Evolutionary conservation across 1,140 invertebrate genomes (phyloP).

Genomic region (Diuraphis noxia): DNA sequence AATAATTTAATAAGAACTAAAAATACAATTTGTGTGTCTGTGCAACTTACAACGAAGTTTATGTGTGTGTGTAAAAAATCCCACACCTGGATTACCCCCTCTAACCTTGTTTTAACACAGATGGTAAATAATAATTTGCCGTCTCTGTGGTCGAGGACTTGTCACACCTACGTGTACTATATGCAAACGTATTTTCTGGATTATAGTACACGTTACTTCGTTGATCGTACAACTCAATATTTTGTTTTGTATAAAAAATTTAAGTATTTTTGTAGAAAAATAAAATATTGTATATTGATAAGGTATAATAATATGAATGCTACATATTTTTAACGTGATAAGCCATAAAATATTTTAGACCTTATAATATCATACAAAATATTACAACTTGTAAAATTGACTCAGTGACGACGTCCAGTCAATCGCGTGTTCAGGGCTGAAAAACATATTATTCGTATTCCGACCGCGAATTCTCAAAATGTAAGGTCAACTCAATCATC

Average conservation of each 20-base stretch:
- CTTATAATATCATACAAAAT: too few relatives aligned
- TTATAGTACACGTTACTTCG: background rate
- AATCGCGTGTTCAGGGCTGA: conserved; percentile 32
- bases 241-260: background rate
- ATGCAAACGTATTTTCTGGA: too few relatives aligned
- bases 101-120: background rate
- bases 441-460: conserved; percentile 36
- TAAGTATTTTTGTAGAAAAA: background rate
- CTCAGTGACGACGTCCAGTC: background rate
- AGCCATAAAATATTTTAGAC: background rate
- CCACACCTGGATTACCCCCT: background rate
- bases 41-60: too few relatives aligned
- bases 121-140: background rate
- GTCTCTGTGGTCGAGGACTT: background rate
- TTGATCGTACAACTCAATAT: background rate
- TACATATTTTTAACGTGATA: background rate
- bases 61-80: background rate
- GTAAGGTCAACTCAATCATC: conserved; percentile 14
- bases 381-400: background rate
- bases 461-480: conserved; percentile 5
- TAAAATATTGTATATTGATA: too few relatives aligned
- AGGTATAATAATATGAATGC: background rate
- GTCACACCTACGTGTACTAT: background rate
- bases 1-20: too few relatives aligned
- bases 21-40: background rate